Evolutionary conservation across 1,140 invertebrate genomes (phyloP).

Genomic region (Eciton burchellii): DNA sequence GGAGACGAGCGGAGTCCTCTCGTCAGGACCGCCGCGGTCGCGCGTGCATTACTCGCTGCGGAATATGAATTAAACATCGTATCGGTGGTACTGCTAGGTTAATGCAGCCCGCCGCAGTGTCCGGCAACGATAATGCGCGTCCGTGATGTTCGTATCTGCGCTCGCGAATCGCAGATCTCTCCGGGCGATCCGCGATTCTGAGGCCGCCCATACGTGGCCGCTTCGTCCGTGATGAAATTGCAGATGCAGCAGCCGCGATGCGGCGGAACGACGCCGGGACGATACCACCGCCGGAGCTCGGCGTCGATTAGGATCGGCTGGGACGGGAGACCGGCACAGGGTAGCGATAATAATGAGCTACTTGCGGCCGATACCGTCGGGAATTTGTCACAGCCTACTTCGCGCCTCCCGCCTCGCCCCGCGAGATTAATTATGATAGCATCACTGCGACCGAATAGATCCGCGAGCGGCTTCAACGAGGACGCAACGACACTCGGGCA

Average conservation of each 20-base stretch:
- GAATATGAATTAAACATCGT: constrained; percentile 53
- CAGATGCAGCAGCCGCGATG: constrained; percentile 58
- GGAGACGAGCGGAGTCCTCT: background rate
- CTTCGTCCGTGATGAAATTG: constrained; percentile 66
- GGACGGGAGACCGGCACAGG: constrained; percentile 44
- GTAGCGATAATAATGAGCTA: constrained; percentile 57
- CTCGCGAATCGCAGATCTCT: constrained; percentile 58
- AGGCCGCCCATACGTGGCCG: constrained; percentile 24
- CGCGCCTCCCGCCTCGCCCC: constrained; percentile 38
- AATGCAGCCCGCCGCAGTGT: constrained; percentile 21
- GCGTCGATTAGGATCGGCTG: constrained; percentile 59
- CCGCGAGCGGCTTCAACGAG: background rate
- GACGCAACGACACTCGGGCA: background rate
- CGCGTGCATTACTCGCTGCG: background rate
- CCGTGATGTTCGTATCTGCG: constrained; percentile 47
- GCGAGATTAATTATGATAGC: constrained; percentile 52
- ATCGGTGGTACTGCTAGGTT: constrained; percentile 48
- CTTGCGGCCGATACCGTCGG: constrained; percentile 55
- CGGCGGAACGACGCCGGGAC: constrained; percentile 40
- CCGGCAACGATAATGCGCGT: constrained; percentile 38
- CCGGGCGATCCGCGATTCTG: constrained; percentile 29
- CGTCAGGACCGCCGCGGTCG: background rate
- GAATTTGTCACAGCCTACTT: constrained; percentile 62
- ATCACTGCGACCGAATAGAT: constrained; percentile 8
- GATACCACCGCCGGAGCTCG: constrained; percentile 45